Evolutionary conservation across 2,888 invertebrate species (phyloP), one percentile per base, ranked within the genome.

Genomic region (Cyclophora punctaria): DNA sequence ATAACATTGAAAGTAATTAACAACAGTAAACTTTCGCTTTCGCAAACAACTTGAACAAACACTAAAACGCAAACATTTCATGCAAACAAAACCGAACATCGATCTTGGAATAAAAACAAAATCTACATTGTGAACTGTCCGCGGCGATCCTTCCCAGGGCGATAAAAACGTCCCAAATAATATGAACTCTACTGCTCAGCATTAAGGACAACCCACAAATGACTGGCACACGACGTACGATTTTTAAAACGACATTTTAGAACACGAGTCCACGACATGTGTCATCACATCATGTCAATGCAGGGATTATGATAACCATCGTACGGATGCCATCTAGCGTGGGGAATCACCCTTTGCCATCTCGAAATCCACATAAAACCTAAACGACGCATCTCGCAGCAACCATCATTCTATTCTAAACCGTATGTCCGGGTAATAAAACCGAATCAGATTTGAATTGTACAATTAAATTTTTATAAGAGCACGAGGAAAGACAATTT

Each of bases 251-350:
- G 73, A 81, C 80, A 80, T 84, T 87, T 81, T 83, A 79, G 75
- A 81, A 76, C 81, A 77, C 82, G 80, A 80, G 74, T 69, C 67
- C 80, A 79, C 85, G 88, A 87, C 87, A 88, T 88, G 87, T 88
- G 88, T 88, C 88, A 84, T 88, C 88, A 88, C 88, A 88, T 88
- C 82, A 85, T 78, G 83, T 88, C 87, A 86, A 86, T 86, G 86
- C 80, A 77, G 81, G 86, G 88, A 88, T 88, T 88, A 88, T 86
- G 88, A 88, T 88, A 87, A 86, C 87, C 79, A 87, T 87, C 88
- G 85, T 78, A 77, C 82, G 80, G 79, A 85, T 84, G 83, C 74
- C 83, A 85, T 85, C 85, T 80, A 83, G 75, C 75, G 61, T 75
- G 73, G 84, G 84, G 84, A 83, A 87, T 87, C 87, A 78, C 88